Conservation (phyloP, 2,113 vertebrate genomes). For the Melanocharis versteri region DNA sequence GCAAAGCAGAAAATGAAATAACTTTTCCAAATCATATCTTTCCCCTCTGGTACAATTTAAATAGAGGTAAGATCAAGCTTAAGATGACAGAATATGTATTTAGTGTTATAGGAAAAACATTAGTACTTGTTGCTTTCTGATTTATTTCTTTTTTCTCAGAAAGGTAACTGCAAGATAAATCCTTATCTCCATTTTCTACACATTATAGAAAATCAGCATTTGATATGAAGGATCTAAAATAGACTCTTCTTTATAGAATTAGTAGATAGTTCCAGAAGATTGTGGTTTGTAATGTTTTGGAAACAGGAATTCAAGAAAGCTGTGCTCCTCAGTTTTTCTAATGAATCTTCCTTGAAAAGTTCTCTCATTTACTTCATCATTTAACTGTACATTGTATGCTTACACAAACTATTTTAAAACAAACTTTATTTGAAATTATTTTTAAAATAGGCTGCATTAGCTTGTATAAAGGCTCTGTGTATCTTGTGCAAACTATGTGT, state of each 20-base stretch:
- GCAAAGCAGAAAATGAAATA: neutral
- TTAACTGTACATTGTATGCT: neutral
- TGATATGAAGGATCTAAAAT: neutral
- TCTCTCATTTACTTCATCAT: neutral
- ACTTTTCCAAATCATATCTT: neutral
- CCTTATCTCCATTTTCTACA: neutral
- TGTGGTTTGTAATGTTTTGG: neutral
- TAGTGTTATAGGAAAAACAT: fast-evolving
- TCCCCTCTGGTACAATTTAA: neutral
- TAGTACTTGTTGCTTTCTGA: neutral
- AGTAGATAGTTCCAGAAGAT: neutral
- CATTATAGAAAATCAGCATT: neutral
- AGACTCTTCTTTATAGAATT: neutral
- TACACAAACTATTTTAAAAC: neutral
- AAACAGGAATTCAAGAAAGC: neutral
- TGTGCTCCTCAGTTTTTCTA: neutral
- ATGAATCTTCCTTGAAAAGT: neutral
- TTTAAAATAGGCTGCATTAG: neutral
- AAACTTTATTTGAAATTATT: neutral
- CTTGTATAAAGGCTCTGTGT: neutral
- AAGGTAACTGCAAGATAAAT: neutral
- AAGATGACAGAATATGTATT: neutral
- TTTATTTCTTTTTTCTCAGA: neutral
- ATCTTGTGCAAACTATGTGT: neutral
- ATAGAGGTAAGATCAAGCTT: neutral